Conservation (phyloP, 2,797 vertebrate species). For the Capromys pilorides region DNA sequence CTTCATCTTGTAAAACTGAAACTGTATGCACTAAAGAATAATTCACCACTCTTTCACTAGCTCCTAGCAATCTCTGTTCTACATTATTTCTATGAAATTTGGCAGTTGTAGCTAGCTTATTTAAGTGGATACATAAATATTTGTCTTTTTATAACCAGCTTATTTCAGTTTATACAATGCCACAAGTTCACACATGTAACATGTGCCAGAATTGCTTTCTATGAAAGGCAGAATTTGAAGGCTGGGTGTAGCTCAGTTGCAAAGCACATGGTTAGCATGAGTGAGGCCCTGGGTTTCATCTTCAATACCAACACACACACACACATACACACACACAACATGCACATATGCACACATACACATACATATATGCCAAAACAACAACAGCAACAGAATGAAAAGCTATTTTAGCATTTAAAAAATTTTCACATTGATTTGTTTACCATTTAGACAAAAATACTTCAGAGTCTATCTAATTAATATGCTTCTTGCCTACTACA, state of each 20-base stretch:
- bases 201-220: neutral
- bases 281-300: neutral
- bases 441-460: neutral
- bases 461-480: neutral
- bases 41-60: neutral
- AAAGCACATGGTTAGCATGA: neutral
- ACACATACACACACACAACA: neutral
- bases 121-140: neutral
- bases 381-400: neutral
- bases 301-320: neutral
- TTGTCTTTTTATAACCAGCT: neutral
- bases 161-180: neutral
- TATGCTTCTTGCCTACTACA: neutral
- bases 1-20: neutral
- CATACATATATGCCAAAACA: no score
- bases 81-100: neutral
- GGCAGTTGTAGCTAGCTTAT: accelerated
- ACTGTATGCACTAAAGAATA: neutral
- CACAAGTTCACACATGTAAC: neutral
- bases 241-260: neutral
- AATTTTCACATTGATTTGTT: neutral
- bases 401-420: neutral
- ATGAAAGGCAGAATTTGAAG: neutral
- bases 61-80: neutral
- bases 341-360: neutral